Evolutionary conservation across 23 tunicate species (phyloP).

Genomic region (Styela plicata): DNA sequence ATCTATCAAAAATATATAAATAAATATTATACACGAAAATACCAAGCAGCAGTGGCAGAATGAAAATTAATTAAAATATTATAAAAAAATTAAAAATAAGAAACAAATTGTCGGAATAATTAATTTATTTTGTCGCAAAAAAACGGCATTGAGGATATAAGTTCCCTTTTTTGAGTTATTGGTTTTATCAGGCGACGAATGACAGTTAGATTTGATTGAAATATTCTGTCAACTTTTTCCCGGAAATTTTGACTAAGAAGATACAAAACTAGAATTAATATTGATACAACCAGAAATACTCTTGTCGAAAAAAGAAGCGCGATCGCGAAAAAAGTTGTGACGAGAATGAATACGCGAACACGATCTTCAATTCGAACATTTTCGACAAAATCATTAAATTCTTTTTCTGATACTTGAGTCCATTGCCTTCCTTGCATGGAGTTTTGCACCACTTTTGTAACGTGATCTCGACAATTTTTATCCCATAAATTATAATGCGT

Average conservation of each 20-base stretch:
- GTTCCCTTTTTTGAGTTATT: not conserved
- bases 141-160: not conserved
- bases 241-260: not conserved
- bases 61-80: not conserved
- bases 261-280: not conserved
- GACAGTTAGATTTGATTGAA: not conserved
- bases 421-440: not conserved
- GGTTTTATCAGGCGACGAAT: not conserved
- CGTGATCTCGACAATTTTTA: constrained; percentile 23
- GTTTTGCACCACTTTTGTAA: constrained; percentile 1
- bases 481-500: constrained; percentile 3
- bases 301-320: not conserved
- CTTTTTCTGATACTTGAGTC: not conserved
- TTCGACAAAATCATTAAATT: constrained; percentile 5
- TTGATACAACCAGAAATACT: not conserved
- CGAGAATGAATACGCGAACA: not conserved
- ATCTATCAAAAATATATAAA: too few species aligned
- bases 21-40: too few species aligned
- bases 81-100: too few species aligned
- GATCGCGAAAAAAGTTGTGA: not conserved
- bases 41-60: too few species aligned
- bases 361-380: constrained; percentile 6
- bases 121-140: not conserved
- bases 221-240: not conserved
- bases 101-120: not conserved